Conservation (phyloP, 92 coral and sea anemone species). For the Anthopleura xanthogrammica region DNA sequence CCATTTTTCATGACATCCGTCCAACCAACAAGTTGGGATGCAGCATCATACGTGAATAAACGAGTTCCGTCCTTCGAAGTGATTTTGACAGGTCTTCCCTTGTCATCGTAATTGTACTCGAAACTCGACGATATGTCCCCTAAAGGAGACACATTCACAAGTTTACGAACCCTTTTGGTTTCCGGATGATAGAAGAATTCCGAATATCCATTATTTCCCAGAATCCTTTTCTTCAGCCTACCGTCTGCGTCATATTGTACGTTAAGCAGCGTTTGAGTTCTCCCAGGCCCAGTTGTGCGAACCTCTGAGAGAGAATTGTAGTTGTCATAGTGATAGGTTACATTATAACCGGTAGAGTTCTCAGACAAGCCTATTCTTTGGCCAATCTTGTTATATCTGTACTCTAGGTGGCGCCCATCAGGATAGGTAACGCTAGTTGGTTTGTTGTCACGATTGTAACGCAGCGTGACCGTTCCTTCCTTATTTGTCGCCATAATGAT, state of each 20-base stretch:
- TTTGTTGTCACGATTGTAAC: slow-evolving; percentile 44
- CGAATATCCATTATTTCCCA: slow-evolving; percentile 67
- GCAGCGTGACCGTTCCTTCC: slow-evolving; percentile 46
- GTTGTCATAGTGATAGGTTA: slow-evolving; percentile 57
- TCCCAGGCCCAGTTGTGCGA: slow-evolving; percentile 31
- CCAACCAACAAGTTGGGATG: slow-evolving; percentile 63
- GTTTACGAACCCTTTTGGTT: slow-evolving; percentile 32
- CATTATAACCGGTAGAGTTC: slow-evolving; percentile 37
- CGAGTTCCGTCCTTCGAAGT: slow-evolving; percentile 54
- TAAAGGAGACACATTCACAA: slow-evolving; percentile 42
- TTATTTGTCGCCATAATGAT: slow-evolving; percentile 64
- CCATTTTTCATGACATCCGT: slow-evolving; percentile 42
- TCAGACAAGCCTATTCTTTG: slow-evolving; percentile 57
- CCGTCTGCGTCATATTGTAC: slow-evolving; percentile 55
- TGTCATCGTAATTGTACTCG: slow-evolving; percentile 57
- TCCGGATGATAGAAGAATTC: slow-evolving; percentile 35
- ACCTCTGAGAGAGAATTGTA: slow-evolving; percentile 44
- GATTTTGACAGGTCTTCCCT: slow-evolving; percentile 56
- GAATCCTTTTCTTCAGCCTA: slow-evolving; percentile 38
- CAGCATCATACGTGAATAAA: slow-evolving; percentile 61
- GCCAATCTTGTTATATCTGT: slow-evolving; percentile 49
- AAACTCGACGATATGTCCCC: slow-evolving; percentile 53
- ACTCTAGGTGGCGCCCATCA: slow-evolving; percentile 41
- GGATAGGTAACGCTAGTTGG: slow-evolving; percentile 62
- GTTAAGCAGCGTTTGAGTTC: slow-evolving; percentile 32